phyloP scores from a whole-genome alignment of 2,888 invertebrate genomes.

The Argynnis bischoffii region DNA sequence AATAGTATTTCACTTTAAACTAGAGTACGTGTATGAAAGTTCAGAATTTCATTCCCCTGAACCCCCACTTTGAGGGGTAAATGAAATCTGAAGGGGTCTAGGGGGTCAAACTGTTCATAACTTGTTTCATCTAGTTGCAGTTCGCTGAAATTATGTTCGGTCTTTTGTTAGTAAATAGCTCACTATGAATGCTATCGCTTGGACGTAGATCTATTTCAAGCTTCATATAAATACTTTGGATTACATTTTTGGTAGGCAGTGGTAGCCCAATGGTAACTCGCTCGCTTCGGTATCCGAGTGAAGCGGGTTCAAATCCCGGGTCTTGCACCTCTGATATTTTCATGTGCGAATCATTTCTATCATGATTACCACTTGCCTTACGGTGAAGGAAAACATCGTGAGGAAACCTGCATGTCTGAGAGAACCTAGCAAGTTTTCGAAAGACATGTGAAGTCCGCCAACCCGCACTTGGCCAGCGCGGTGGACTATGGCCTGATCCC shows the following conservation, averaged over 20 bases:
- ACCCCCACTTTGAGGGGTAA: slow-evolving; percentile 18
- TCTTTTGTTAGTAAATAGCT: slow-evolving; percentile 40
- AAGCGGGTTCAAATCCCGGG: no score
- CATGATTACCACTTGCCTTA: no score
- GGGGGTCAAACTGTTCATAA: slow-evolving; percentile 35
- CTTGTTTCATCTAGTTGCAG: slow-evolving; percentile 34
- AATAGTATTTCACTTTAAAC: slow-evolving; percentile 49
- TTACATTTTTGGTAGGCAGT: neutral
- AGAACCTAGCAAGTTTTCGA: no score
- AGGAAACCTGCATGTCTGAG: no score
- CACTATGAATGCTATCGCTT: slow-evolving; percentile 30
- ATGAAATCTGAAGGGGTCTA: slow-evolving; percentile 18
- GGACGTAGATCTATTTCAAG: slow-evolving; percentile 19
- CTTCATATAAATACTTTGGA: neutral
- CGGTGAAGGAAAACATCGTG: no score
- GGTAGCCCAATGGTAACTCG: no score
- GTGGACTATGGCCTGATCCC: no score
- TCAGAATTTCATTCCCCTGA: slow-evolving; percentile 58
- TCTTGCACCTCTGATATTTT: no score
- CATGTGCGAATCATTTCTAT: no score
- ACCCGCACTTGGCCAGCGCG: no score
- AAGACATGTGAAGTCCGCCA: no score
- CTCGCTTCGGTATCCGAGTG: no score
- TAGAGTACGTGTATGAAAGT: slow-evolving; percentile 53
- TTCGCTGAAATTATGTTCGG: slow-evolving; percentile 37